Conservation (phyloP, 1,140 invertebrate genomes). For the Lepidurus arcticus region DNA sequence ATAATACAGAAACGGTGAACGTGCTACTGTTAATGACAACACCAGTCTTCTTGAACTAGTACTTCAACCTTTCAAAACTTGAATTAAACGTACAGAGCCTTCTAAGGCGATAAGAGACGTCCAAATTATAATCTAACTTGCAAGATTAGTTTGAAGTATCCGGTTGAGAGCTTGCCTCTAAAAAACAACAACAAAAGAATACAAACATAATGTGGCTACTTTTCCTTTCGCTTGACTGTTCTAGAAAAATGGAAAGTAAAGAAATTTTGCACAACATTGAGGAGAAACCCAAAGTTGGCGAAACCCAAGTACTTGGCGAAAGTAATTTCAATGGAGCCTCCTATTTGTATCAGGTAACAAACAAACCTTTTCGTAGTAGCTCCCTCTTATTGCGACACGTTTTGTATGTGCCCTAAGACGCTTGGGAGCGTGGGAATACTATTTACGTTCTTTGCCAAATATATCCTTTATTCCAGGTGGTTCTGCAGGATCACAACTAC, state of each 20-base stretch:
- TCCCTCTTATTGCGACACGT: slow-evolving; percentile 21
- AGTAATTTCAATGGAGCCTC: neutral
- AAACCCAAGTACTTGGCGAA: neutral
- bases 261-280: slow-evolving; percentile 10
- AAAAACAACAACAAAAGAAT: slow-evolving; percentile 6
- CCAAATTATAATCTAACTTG: too few relatives aligned
- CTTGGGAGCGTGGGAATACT: neutral
- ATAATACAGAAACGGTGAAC: neutral
- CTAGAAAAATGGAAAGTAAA: slow-evolving; percentile 8
- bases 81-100: too few relatives aligned
- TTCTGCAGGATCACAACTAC: slow-evolving; percentile 77
- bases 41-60: too few relatives aligned
- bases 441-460: neutral
- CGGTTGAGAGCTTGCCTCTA: neutral
- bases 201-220: neutral
- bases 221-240: neutral
- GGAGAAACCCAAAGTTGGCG: neutral
- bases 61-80: too few relatives aligned
- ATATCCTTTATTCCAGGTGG: slow-evolving; percentile 52
- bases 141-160: too few relatives aligned
- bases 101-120: too few relatives aligned
- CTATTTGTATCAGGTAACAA: slow-evolving; percentile 7
- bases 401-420: neutral
- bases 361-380: neutral
- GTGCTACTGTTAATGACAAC: neutral